Evolutionary conservation across 2,797 vertebrate genomes (phyloP).

Genomic region (Sebastes variabilis): DNA sequence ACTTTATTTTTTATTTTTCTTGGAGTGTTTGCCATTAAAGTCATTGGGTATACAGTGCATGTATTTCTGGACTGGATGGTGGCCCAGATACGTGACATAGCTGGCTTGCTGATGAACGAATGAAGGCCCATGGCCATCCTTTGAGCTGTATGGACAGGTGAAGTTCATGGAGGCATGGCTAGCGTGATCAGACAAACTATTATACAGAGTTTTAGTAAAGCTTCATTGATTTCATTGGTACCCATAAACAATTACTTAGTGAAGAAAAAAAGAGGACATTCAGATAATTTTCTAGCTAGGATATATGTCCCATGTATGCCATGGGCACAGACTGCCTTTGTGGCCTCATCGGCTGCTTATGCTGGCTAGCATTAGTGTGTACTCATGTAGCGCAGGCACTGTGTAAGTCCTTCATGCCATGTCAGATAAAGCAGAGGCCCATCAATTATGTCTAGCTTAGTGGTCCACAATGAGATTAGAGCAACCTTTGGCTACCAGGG

Average conservation of each 20-base stretch:
- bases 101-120: not conserved
- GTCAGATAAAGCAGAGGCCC: conserved; percentile 61
- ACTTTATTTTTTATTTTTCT: not conserved
- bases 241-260: not conserved
- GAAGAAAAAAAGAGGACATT: not conserved
- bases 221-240: not conserved
- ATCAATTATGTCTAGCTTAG: conserved; percentile 69
- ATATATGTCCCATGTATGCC: not conserved
- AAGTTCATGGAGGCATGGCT: not conserved
- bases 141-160: conserved; percentile 39
- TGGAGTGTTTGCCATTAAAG: not conserved
- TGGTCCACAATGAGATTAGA: conserved; percentile 70
- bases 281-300: not conserved
- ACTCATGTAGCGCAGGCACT: conserved; percentile 25
- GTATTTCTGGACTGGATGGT: conserved; percentile 27
- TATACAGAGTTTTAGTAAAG: not conserved
- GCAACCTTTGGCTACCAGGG: conserved; percentile 44
- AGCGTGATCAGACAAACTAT: not conserved
- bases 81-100: conserved; percentile 21
- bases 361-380: conserved; percentile 21
- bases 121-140: not conserved
- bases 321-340: not conserved
- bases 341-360: conserved; percentile 30
- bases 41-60: not conserved
- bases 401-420: conserved; percentile 56